Evolutionary conservation across 2,113 vertebrate species (phyloP).

Genomic region (Alosa alosa): DNA sequence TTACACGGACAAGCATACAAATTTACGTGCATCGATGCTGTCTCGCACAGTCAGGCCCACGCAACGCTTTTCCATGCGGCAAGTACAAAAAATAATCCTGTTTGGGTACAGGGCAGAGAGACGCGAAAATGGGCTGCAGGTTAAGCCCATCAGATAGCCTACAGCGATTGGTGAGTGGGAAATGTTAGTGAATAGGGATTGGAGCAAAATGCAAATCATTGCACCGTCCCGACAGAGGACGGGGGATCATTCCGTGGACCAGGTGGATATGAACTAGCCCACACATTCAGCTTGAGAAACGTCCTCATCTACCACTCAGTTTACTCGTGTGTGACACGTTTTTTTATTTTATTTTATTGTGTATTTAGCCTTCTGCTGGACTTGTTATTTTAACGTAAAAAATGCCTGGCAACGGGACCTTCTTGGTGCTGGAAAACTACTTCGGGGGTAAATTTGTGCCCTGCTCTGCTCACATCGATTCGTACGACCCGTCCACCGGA

Average conservation of each 20-base stretch:
- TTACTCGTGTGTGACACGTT: not conserved
- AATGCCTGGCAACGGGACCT: not conserved
- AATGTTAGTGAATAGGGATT: not conserved
- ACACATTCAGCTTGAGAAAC: not conserved
- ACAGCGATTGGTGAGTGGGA: not conserved
- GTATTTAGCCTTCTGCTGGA: not conserved
- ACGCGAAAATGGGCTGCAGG: no score
- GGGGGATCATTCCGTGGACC: not conserved
- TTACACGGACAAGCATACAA: no score
- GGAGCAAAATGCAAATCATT: not conserved
- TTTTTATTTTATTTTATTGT: not conserved
- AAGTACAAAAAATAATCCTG: not conserved
- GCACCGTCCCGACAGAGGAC: not conserved
- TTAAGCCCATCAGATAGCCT: not conserved
- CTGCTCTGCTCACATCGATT: slow-evolving; percentile 80
- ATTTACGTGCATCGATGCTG: no score
- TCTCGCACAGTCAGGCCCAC: no score
- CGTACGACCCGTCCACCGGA: slow-evolving; percentile 85
- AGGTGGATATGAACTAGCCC: not conserved
- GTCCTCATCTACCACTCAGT: not conserved
- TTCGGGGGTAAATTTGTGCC: slow-evolving; percentile 86
- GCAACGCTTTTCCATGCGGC: no score
- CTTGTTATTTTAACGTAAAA: not conserved
- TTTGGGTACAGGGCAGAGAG: not conserved
- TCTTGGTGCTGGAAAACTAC: slow-evolving; percentile 82